Evolutionary conservation across 1,140 invertebrate genomes (phyloP).

Genomic region (Heliothis virescens): DNA sequence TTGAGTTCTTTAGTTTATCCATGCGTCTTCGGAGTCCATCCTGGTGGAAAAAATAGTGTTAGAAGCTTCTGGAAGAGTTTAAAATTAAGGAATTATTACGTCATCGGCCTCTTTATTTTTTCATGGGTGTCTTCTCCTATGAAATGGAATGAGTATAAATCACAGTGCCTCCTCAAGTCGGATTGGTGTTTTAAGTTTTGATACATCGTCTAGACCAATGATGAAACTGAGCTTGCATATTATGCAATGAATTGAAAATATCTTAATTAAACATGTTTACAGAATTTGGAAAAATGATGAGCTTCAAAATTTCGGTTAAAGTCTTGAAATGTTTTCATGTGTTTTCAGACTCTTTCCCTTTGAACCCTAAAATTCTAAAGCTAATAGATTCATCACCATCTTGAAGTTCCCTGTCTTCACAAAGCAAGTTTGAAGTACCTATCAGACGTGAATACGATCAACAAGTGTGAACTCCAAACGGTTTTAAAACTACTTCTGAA

Average conservation of each 20-base stretch:
- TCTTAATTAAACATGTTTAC: too few relatives aligned
- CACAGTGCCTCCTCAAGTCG: too few relatives aligned
- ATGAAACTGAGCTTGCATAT: too few relatives aligned
- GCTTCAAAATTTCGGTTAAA: too few relatives aligned
- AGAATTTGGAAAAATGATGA: too few relatives aligned
- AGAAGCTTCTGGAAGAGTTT: conserved; percentile 10
- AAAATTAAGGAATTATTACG: not conserved
- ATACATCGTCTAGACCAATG: too few relatives aligned
- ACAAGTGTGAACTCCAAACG: conserved; percentile 22
- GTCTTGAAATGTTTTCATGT: too few relatives aligned
- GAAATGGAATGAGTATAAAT: too few relatives aligned
- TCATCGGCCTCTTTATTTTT: not conserved
- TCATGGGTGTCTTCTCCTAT: too few relatives aligned
- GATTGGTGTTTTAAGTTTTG: too few relatives aligned
- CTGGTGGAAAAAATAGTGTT: conserved; percentile 81
- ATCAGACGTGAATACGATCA: conserved; percentile 12
- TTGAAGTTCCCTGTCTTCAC: conserved; percentile 2
- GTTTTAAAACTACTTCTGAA: conserved; percentile 26
- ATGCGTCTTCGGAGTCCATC: conserved; percentile 97
- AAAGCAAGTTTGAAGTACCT: conserved; percentile 33
- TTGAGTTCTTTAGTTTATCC: conserved; percentile 97
- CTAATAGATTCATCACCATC: not conserved
- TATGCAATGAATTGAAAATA: too few relatives aligned
- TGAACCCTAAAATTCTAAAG: not conserved
- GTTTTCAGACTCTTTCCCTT: too few relatives aligned